phyloP scores from a whole-genome alignment of 2,797 vertebrate genomes.

The Phalanger gymnotis region DNA sequence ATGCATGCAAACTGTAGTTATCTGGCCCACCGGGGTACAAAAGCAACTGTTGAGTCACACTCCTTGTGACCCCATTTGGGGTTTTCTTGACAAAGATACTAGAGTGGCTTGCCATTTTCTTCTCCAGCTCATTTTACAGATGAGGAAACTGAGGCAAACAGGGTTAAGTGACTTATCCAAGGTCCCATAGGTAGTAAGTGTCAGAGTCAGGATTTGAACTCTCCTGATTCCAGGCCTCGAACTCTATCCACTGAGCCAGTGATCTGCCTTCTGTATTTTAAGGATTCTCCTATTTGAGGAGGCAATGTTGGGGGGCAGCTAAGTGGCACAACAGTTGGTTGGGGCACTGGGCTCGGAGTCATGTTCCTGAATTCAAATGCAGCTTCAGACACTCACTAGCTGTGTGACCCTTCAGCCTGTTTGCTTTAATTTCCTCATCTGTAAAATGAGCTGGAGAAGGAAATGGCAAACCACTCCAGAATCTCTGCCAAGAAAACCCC shows the following conservation, averaged over 20 bases:
- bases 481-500: neutral
- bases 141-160: neutral
- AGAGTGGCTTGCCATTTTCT: neutral
- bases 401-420: neutral
- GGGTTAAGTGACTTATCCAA: neutral
- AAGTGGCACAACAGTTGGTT: too few relatives aligned
- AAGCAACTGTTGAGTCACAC: neutral
- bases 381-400: too few relatives aligned
- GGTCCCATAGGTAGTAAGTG: neutral
- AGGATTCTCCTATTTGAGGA: neutral
- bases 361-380: neutral
- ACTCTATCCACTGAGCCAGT: neutral
- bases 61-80: neutral
- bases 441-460: neutral
- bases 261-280: neutral
- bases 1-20: neutral
- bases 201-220: neutral
- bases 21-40: neutral
- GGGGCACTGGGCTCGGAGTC: neutral
- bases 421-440: neutral
- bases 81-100: neutral
- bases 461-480: neutral
- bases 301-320: neutral
- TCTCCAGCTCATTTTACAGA: neutral
- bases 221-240: neutral